Base-by-base conservation (phyloP, 2,113 vertebrate species). In the Solea solea region DNA sequence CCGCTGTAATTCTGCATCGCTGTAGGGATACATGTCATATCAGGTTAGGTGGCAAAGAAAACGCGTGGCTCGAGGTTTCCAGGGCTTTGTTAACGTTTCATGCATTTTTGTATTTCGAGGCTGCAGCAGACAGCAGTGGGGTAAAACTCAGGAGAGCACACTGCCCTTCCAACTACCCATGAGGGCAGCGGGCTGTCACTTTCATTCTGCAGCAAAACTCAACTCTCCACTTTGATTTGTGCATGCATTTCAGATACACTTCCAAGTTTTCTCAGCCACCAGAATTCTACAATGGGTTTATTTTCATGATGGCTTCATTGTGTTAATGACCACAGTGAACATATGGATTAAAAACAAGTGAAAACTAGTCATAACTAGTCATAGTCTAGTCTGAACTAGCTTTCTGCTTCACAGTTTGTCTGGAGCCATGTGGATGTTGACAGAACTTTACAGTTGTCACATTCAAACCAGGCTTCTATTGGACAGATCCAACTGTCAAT, bases 11-110 rank as follows among this genome's bases (percentile, higher is more conserved):
- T 83, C 70, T 81, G 57, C 80, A 88, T 82, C 54, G 83, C 88
- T 81, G 78, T 56, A 85, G 87, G 88, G 84, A 86, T 86, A 81
- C 69, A 79, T 89, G 89, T 93, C 88, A 89, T 90, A 82, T 89
- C 88, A 81, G 71, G 74, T 90, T 90, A 88, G 78, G 64, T 74
- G 76, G 76, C 59, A 62, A 84, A 69, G 64, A 63, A 81, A 88
- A 86, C 70, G 63, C 58, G 55, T 69, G 53, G 77, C 89, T 90
- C 6, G 9, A 72, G 77, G 84, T 86, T 88, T 76, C 39, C 59
- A 74, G 69, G 71, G 75, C 34, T 80, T 80, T 63, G 72, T 59
- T 63, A 85, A 81, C 72, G 78, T 84, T 91, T 87, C 76, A 81
- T 83, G 76, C 76, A 67, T 70, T 57, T 48, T 80, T 60, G 27